phyloP scores from a whole-genome alignment of 1,140 invertebrate species.

The Ylistrum balloti region DNA sequence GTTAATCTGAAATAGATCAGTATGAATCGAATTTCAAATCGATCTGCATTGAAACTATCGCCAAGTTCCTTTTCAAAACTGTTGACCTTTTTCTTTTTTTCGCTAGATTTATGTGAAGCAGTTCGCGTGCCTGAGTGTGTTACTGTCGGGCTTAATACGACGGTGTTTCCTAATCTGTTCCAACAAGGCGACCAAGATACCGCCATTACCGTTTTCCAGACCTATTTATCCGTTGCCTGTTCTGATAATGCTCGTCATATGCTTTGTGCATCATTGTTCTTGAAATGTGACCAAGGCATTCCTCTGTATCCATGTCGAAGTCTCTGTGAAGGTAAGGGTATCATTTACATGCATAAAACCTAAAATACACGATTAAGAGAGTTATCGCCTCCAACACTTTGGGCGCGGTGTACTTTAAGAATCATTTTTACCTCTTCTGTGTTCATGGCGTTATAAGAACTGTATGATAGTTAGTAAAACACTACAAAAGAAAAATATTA shows the following conservation, averaged over 20 bases:
- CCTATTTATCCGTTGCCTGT: not conserved
- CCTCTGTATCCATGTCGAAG: constrained; percentile 3
- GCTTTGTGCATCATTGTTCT: not conserved
- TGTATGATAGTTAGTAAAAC: no score
- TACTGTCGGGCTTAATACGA: not conserved
- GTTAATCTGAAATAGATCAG: no score
- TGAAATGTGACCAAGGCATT: not conserved
- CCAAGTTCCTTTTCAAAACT: not conserved
- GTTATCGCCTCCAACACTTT: no score
- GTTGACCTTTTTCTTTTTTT: not conserved
- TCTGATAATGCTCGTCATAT: not conserved
- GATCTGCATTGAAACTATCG: no score
- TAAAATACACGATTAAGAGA: no score
- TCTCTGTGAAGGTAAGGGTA: not conserved
- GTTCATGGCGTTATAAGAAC: no score
- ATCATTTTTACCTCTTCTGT: no score
- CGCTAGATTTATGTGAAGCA: not conserved
- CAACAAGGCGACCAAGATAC: not conserved
- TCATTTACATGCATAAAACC: no score
- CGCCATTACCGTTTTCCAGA: not conserved
- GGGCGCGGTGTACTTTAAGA: no score
- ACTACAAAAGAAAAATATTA: no score
- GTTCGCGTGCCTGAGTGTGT: not conserved
- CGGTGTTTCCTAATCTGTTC: constrained; percentile 33
- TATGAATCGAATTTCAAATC: no score